Conservation (phyloP, 2,888 invertebrate genomes). For the Oxyteleia sp. region DNA sequence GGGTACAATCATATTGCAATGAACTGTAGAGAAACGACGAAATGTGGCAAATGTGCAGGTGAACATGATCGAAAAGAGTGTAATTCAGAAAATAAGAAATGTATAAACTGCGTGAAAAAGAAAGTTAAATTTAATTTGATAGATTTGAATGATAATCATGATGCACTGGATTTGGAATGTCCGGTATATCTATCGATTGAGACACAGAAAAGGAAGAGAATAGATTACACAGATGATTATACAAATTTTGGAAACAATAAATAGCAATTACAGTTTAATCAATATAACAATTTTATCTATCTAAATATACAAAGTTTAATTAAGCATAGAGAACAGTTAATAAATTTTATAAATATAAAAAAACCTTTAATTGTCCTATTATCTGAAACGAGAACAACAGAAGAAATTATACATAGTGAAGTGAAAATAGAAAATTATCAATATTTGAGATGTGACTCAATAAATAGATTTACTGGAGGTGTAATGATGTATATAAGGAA, state of each 20-base stretch:
- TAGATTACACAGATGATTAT: neutral
- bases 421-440: slow-evolving; percentile 4
- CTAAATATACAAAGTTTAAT: slow-evolving; percentile 13
- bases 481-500: neutral
- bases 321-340: neutral
- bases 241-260: too few species aligned
- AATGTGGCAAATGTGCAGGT: slow-evolving; percentile 14
- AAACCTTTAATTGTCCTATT: neutral
- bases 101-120: too few species aligned
- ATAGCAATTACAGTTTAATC: neutral
- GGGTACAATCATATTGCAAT: slow-evolving; percentile 14
- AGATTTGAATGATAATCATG: neutral
- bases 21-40: neutral
- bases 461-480: slow-evolving; percentile 17
- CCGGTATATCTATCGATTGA: neutral
- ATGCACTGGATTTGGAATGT: neutral
- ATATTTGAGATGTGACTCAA: slow-evolving; percentile 16
- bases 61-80: too few species aligned
- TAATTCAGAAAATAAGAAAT: too few species aligned
- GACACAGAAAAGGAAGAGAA: neutral
- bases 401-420: slow-evolving; percentile 18
- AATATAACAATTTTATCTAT: neutral
- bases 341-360: slow-evolving; percentile 1
- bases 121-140: too few species aligned
- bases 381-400: slow-evolving; percentile 1